These are phyloP conservation scores for Athalia rosae DNA, from an alignment of 2,888 invertebrate genomes.

Conservation along the genomic window DNA sequence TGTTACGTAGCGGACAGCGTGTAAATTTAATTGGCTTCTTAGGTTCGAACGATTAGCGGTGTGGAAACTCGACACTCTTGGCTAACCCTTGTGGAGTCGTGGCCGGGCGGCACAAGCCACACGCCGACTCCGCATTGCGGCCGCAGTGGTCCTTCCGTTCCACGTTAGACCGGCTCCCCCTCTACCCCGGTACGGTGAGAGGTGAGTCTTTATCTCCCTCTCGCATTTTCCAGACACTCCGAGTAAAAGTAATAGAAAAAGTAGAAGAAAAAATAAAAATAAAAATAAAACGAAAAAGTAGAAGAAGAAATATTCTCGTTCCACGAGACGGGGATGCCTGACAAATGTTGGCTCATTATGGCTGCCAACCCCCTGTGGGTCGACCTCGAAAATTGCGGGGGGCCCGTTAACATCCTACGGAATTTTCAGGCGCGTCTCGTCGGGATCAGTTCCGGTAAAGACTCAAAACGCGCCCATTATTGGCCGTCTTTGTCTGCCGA, in stretches of 20 bases:
- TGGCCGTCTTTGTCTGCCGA: conserved; percentile 21
- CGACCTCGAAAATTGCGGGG: conserved; percentile 63
- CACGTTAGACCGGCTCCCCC: conserved; percentile 27
- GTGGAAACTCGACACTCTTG: conserved; percentile 25
- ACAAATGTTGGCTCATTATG: conserved; percentile 67
- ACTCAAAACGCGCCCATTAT: conserved; percentile 31
- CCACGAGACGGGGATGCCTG: conserved; percentile 52
- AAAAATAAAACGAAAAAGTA: conserved; percentile 6
- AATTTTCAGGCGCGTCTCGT: conserved; percentile 51
- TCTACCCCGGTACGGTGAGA: no score
- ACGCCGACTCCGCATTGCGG: conserved; percentile 34
- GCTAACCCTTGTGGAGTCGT: conserved; percentile 35
- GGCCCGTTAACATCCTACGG: conserved; percentile 59
- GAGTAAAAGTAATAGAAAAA: no score
- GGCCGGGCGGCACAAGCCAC: conserved; percentile 37
- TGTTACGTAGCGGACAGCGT: conserved; percentile 1
- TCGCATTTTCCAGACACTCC: not conserved
- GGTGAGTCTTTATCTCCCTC: conserved; percentile 27
- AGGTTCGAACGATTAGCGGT: conserved; percentile 9
- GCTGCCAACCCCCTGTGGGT: conserved; percentile 67
- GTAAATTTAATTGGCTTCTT: conserved; percentile 15
- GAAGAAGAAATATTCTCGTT: conserved; percentile 37
- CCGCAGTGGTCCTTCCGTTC: conserved; percentile 22
- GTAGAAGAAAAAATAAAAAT: conserved; percentile 11
- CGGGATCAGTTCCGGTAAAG: conserved; percentile 51